Evolutionary conservation across 92 coral and sea anemone species (phyloP).

Genomic region (Hydrozoanthus gracilis): DNA sequence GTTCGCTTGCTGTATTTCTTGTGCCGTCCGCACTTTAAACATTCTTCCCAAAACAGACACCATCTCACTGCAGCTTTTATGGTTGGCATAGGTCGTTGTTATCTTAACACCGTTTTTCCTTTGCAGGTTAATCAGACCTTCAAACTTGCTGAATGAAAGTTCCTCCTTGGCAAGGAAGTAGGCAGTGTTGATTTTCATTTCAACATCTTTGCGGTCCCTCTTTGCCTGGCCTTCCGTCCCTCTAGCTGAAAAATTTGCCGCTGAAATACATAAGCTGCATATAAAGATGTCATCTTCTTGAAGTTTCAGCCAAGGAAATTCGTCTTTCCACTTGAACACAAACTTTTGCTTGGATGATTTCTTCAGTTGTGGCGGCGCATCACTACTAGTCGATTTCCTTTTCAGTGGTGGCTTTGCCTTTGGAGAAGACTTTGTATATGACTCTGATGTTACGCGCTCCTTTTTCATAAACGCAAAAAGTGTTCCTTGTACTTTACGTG

Average conservation of each 20-base stretch:
- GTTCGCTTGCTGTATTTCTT: slow-evolving; percentile 30
- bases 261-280: slow-evolving; percentile 48
- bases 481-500: slow-evolving; percentile 22
- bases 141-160: slow-evolving; percentile 51
- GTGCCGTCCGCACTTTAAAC: slow-evolving; percentile 34
- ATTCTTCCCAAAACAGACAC: slow-evolving; percentile 48
- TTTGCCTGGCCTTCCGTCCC: slow-evolving; percentile 31
- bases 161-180: slow-evolving; percentile 56
- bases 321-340: slow-evolving; percentile 29
- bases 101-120: slow-evolving; percentile 51
- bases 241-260: slow-evolving; percentile 24
- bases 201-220: slow-evolving; percentile 44
- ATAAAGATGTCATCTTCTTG: slow-evolving; percentile 39
- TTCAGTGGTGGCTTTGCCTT: slow-evolving; percentile 11
- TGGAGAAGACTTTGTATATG: slow-evolving; percentile 30
- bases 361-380: slow-evolving; percentile 17
- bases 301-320: slow-evolving; percentile 50
- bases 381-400: slow-evolving; percentile 24
- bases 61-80: slow-evolving; percentile 51
- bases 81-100: slow-evolving; percentile 46
- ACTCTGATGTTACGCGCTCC: slow-evolving; percentile 23
- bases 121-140: slow-evolving; percentile 39
- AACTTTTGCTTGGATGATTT: slow-evolving; percentile 31
- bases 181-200: slow-evolving; percentile 45
- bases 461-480: slow-evolving; percentile 22